Conservation (phyloP, 2,888 invertebrate species). For the Nipponacmea schrenckii region DNA sequence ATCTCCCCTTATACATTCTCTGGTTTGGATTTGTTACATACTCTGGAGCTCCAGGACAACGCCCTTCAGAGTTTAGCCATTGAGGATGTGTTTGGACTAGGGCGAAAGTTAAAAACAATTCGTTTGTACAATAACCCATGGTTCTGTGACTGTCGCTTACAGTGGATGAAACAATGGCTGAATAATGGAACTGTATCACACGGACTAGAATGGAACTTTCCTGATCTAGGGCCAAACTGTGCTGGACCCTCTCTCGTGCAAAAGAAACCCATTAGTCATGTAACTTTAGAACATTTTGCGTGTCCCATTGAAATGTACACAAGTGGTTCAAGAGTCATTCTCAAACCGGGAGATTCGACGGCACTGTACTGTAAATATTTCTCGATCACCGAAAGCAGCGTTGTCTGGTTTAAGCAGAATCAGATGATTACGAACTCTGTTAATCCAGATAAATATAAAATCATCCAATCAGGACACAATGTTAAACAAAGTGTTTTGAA, state of each 20-base stretch:
- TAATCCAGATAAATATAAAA: conserved; percentile 38
- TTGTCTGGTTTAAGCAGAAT: conserved; percentile 49
- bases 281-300: conserved; percentile 45
- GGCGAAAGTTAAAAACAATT: conserved; percentile 38
- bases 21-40: conserved; percentile 25
- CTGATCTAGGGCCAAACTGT: conserved; percentile 43
- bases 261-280: conserved; percentile 40
- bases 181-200: conserved; percentile 34
- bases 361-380: conserved; percentile 50
- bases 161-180: conserved; percentile 55
- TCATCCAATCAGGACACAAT: conserved; percentile 27
- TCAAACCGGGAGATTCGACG: conserved; percentile 37
- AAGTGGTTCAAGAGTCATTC: conserved; percentile 41
- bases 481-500: conserved; percentile 40
- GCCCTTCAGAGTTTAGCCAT: conserved; percentile 42
- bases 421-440: conserved; percentile 30
- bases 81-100: conserved; percentile 43
- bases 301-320: conserved; percentile 55
- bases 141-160: conserved; percentile 57
- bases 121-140: conserved; percentile 56
- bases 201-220: conserved; percentile 43
- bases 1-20: conserved; percentile 20
- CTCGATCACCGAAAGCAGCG: conserved; percentile 48
- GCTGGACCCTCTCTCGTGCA: conserved; percentile 45
- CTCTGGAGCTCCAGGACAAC: conserved; percentile 55